Evolutionary conservation across 2,797 vertebrate genomes (phyloP), one percentile per base, ranked within the genome.

Genomic region (Molossus molossus): DNA sequence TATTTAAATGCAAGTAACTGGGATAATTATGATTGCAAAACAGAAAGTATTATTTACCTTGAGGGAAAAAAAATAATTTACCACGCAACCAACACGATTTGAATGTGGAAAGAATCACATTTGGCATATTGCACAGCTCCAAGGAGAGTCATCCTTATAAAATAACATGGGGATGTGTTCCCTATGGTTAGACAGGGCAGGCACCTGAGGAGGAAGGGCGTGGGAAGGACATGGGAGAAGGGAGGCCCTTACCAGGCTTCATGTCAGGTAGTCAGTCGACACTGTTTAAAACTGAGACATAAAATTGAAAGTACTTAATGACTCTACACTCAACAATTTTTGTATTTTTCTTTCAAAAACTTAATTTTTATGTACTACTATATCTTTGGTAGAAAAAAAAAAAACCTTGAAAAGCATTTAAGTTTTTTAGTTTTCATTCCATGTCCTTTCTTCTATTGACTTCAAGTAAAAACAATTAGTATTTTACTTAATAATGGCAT

Each of bases 381-480:
- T 67, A 15, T 87, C 45, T 64, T 80, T 7, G 55, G 60, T 11
- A 69, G 58, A 62, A 92, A 75, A 81, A n/a, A n/a, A n/a, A n/a
- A 33, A 81, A 40, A 45, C 40, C 40, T 37, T 69, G n/a, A 92
- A 75, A 18, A 53, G 87, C 64, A 37, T 80, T 92, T 91, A 75
- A 75, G 62, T 23, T 50, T 27, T 79, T 86, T 11, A 12, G 6
- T 70, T 94, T 88, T 72, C 45, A 72, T 80, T 95, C 12, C 33
- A 13, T 84, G 89, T 82, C 15, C 5, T 21, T 77, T 50, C 53
- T 72, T 80, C 33, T 9, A 48, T 62, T 88, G 83, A 93, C 55
- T 80, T 94, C 40, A 81, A 92, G 13, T 84, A 76, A 76, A 90
- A 90, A 1, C 77, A 90, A 55, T 85, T 73, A 86, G 80, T 90